Evolutionary conservation across 2,797 vertebrate species (phyloP).

Genomic region (Chromis chromis): DNA sequence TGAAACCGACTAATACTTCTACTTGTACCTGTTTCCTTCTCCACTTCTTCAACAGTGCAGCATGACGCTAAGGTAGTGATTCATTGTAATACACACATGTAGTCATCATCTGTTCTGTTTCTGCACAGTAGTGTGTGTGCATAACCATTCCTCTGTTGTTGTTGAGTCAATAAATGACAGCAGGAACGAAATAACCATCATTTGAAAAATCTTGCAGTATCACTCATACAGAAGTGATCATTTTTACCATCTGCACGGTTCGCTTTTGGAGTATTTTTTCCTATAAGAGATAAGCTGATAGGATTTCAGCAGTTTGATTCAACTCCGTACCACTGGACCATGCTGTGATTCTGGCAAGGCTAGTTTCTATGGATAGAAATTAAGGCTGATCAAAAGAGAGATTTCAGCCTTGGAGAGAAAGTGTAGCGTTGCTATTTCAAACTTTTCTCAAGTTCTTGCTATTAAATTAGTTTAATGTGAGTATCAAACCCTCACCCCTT

Average conservation of each 20-base stretch:
- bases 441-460: constrained; percentile 15
- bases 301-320: constrained; percentile 39
- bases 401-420: constrained; percentile 18
- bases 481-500: constrained; percentile 3
- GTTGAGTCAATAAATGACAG: constrained; percentile 25
- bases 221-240: constrained; percentile 26
- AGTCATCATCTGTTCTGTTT: constrained; percentile 13
- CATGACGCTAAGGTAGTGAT: background rate
- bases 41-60: background rate
- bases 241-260: constrained; percentile 26
- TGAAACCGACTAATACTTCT: background rate
- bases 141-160: background rate
- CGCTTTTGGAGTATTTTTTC: constrained; percentile 13
- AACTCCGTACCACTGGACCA: constrained; percentile 17
- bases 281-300: constrained; percentile 18
- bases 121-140: constrained; percentile 12
- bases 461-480: constrained; percentile 38
- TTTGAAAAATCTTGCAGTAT: constrained; percentile 24
- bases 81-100: background rate
- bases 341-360: constrained; percentile 3
- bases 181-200: constrained; percentile 26
- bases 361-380: constrained; percentile 36
- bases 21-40: background rate
- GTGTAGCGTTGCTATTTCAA: constrained; percentile 4
- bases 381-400: constrained; percentile 47